Base-by-base conservation (phyloP, 2,888 invertebrate genomes). In the Amphipoea lucens region DNA sequence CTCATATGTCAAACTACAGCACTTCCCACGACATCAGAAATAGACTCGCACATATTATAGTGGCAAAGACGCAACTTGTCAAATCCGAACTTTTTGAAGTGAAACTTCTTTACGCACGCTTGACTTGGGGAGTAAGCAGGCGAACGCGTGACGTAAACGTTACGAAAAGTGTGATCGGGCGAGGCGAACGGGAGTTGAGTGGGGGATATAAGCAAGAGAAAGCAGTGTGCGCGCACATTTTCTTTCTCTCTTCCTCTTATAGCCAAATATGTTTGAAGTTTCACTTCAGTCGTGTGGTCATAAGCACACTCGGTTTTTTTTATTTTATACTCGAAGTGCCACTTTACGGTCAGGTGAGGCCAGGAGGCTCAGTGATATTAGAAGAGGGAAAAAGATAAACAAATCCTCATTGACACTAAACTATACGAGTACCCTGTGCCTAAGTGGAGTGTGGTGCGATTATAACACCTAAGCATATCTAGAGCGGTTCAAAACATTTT, bases 401-500 rank as follows among this genome's bases (percentile, higher is more conserved):
- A 17, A 42, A 20, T 42, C n/a, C 11, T 57, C 17, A 40, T 40
- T 17, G 36, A 29, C 7, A 11, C 29, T 36, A 23, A 60, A 48
- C 45, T 62, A 29, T 23, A 63, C n/a, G n/a, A n/a, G n/a, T n/a
- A n/a, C n/a, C n/a, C n/a, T n/a, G n/a, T n/a, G n/a, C 42, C 1
- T 29, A 36, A 36, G 0, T 12, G 51, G 20, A 62, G 62, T 62
- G 29, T 67, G 51, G 67, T 45, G 40, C 60, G 67, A 54, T 67
- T 81, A 54, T 62, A 74, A 74, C 29, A 45, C 17, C n/a, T 67
- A 81, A 68, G 12, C 36, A 66, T 62, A 67, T 7, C 20, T 60
- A 82, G 65, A 60, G n/a, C 51, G 42, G 57, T 70, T 76, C n/a
- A 42, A 72, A 63, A 36, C 36, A 68, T 68, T 67, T 83, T 83